phyloP scores from a whole-genome alignment of 2,113 vertebrate species.

The Propithecus coquereli region DNA sequence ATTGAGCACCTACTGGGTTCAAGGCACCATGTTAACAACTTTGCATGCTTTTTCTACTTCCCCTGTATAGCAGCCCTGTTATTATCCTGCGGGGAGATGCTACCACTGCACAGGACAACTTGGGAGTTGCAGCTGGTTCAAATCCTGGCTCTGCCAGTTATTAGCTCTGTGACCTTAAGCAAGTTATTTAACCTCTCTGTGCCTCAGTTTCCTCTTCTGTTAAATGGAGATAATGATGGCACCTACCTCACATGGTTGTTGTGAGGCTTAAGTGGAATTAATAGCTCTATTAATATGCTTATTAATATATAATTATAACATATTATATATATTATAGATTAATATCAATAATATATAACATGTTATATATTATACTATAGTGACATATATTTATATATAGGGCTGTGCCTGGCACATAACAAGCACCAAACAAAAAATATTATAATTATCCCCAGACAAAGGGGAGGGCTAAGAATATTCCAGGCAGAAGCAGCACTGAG shows the following conservation, averaged over 20 bases:
- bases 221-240: background rate
- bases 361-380: background rate
- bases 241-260: background rate
- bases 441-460: background rate
- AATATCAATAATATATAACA: background rate
- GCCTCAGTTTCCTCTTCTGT: background rate
- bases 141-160: background rate
- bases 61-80: too few relatives aligned
- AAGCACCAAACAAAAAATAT: background rate
- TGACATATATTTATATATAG: background rate
- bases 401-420: background rate
- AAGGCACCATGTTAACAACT: fast-evolving
- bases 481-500: background rate
- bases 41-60: fast-evolving
- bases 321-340: too few relatives aligned
- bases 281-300: background rate
- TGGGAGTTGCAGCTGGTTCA: background rate
- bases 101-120: background rate
- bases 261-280: background rate
- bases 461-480: background rate
- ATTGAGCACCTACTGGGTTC: background rate
- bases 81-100: background rate
- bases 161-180: background rate
- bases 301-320: background rate
- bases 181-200: background rate